Evolutionary conservation across 2,797 vertebrate species (phyloP).

Genomic region (Paratrypauchen microcephalus): DNA sequence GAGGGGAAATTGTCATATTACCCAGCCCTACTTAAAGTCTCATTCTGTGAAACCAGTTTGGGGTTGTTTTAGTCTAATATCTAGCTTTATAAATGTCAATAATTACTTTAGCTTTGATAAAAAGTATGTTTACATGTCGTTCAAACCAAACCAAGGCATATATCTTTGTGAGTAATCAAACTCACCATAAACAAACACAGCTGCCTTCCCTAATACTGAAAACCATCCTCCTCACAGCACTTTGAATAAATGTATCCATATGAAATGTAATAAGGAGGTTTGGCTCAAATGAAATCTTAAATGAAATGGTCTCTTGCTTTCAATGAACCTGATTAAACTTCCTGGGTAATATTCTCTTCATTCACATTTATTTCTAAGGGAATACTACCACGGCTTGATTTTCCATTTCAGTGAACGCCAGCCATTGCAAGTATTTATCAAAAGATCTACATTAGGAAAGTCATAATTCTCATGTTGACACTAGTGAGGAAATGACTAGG

Average conservation of each 20-base stretch:
- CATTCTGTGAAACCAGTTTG: no score
- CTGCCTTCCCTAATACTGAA: not conserved
- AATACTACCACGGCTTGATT: conserved; percentile 21
- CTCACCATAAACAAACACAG: not conserved
- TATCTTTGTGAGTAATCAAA: not conserved
- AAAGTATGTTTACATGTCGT: not conserved
- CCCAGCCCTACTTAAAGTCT: no score
- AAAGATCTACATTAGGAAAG: conserved; percentile 14
- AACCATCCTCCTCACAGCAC: not conserved
- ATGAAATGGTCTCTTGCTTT: conserved; percentile 23
- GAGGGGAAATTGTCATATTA: no score
- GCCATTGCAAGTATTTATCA: not conserved
- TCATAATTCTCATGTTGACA: conserved; percentile 2
- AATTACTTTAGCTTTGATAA: not conserved
- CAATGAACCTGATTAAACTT: conserved; percentile 25
- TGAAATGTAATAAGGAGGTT: conserved; percentile 17
- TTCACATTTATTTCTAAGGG: conserved; percentile 24
- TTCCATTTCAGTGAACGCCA: conserved; percentile 14
- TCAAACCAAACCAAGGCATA: not conserved
- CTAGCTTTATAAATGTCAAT: not conserved
- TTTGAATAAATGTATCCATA: conserved; percentile 10
- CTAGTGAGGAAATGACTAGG: not conserved
- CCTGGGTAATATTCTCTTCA: conserved; percentile 5
- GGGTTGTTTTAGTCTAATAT: no score
- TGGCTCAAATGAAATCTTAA: conserved; percentile 24